phyloP scores from a whole-genome alignment of 2,888 invertebrate genomes.

The Xanthia togata region DNA sequence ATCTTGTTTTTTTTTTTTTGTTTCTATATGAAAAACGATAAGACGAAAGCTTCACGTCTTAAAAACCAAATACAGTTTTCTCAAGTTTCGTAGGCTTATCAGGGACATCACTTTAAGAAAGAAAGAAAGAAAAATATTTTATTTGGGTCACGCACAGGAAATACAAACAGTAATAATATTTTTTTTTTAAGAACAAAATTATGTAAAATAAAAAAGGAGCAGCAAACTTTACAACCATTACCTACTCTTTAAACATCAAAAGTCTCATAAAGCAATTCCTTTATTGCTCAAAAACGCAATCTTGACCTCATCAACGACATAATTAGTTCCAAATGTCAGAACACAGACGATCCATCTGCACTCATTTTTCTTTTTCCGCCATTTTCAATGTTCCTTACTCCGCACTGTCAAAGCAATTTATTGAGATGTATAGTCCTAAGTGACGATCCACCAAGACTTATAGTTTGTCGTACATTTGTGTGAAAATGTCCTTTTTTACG shows the following conservation, averaged over 20 bases:
- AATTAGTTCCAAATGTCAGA: slow-evolving; percentile 42
- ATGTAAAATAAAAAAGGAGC: no score
- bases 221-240: not conserved
- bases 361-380: slow-evolving; percentile 21
- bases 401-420: slow-evolving; percentile 79
- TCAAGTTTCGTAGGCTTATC: not conserved
- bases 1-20: not conserved
- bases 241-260: not conserved
- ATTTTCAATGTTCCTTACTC: slow-evolving; percentile 51
- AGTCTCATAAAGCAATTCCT: not conserved
- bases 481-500: slow-evolving; percentile 64
- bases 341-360: slow-evolving; percentile 21
- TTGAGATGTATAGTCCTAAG: slow-evolving; percentile 77
- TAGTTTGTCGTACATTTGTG: slow-evolving; percentile 60
- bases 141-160: no score
- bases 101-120: not conserved
- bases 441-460: slow-evolving; percentile 65
- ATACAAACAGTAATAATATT: no score
- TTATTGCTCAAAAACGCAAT: not conserved
- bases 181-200: no score
- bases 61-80: not conserved
- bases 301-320: not conserved
- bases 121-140: no score
- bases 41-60: not conserved
- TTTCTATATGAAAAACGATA: not conserved